Evolutionary conservation across 1,140 invertebrate species (phyloP).

Genomic region (Calosoma granatense): DNA sequence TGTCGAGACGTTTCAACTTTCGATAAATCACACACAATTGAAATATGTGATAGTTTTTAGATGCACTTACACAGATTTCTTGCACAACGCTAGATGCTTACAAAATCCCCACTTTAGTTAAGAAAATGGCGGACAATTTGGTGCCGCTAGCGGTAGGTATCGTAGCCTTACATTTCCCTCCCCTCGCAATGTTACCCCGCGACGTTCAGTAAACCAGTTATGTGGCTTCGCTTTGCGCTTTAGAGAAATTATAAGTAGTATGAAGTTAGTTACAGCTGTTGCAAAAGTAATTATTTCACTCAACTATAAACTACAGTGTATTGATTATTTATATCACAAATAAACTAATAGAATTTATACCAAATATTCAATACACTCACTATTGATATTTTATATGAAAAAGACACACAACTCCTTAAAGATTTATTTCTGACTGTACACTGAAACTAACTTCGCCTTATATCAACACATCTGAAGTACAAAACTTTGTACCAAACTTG

Average conservation of each 20-base stretch:
- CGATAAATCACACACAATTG: constrained; percentile 2
- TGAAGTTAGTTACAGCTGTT: not conserved
- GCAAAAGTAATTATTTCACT: too few relatives aligned
- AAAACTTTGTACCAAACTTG: too few relatives aligned
- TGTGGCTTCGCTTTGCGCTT: not conserved
- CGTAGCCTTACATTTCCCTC: constrained; percentile 1
- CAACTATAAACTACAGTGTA: too few relatives aligned
- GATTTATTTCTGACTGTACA: not conserved
- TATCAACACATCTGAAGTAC: not conserved
- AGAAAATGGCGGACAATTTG: constrained; percentile 8
- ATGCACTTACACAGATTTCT: constrained; percentile 9
- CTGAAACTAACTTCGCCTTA: not conserved
- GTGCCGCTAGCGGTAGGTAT: constrained; percentile 6
- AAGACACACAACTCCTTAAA: not conserved
- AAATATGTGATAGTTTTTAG: constrained; percentile 9
- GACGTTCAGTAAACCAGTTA: not conserved
- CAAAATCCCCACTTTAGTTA: constrained; percentile 5
- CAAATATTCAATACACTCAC: too few relatives aligned
- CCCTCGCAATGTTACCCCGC: not conserved
- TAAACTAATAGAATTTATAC: too few relatives aligned
- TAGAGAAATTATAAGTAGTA: not conserved
- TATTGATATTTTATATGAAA: not conserved
- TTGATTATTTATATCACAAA: too few relatives aligned
- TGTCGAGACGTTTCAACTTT: constrained; percentile 11
- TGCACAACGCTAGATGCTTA: constrained; percentile 7